phyloP scores from a whole-genome alignment of 1,140 invertebrate species.

The Lineus longissimus region DNA sequence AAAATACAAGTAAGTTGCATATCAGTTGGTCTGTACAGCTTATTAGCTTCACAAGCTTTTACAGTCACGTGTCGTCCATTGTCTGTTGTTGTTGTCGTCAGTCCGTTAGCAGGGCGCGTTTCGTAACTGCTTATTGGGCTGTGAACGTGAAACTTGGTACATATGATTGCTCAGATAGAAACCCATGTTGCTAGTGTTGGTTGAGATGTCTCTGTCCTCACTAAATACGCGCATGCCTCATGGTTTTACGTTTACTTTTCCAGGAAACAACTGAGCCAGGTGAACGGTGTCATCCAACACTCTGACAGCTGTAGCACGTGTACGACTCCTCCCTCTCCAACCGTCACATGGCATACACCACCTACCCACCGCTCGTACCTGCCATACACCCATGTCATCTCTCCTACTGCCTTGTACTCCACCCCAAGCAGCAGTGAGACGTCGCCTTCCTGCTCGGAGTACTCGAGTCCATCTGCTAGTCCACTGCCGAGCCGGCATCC shows the following conservation, averaged over 20 bases:
- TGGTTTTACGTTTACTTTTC: too few species aligned
- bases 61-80: too few species aligned
- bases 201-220: too few species aligned
- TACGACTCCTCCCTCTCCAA: background rate
- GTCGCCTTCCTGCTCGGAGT: conserved; percentile 28
- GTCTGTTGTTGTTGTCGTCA: too few species aligned
- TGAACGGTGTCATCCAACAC: background rate
- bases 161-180: too few species aligned
- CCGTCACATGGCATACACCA: background rate
- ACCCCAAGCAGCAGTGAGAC: conserved; percentile 20
- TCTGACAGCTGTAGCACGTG: background rate
- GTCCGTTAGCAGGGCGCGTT: too few species aligned
- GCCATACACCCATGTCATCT: conserved; percentile 2
- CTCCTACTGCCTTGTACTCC: background rate
- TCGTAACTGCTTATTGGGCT: too few species aligned
- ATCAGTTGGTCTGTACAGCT: background rate
- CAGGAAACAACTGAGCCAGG: background rate
- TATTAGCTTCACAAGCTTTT: too few species aligned
- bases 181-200: too few species aligned
- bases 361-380: background rate
- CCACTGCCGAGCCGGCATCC: conserved; percentile 16
- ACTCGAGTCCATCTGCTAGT: conserved; percentile 31
- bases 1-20: conserved; percentile 14
- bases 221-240: too few species aligned
- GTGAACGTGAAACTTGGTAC: too few species aligned